Evolutionary conservation across 2,113 vertebrate species (phyloP), one percentile per base, ranked within the genome.

Genomic region (Plectropomus leopardus): DNA sequence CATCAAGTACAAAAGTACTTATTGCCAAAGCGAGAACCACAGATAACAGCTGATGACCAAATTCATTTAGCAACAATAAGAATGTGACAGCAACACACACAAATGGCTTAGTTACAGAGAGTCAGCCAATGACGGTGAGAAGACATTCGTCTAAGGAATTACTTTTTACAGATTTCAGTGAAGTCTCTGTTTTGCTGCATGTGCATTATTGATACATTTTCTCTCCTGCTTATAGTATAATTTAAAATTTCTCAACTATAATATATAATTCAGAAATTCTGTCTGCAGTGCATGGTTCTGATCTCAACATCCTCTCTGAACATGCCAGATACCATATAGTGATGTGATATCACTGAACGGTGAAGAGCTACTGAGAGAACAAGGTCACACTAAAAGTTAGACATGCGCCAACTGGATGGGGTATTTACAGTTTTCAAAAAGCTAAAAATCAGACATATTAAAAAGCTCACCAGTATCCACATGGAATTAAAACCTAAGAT

Each of bases 41-140:
- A 77, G 58, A 42, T 11, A 80, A 72, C 48, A 86, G 73, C 65
- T 84, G 72, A 88, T 66, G 77, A 72, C 71, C 26, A 30, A 5
- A 78, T 58, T 71, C 8, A 65, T 67, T 65, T 60, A 69, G 23
- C 36, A 72, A 23, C 24, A 51, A 36, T n/a, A 13, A 23, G 64
- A 67, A 48, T 7, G 40, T 70, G 66, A 53, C 59, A 53, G 21
- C 54, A 15, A 65, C 8, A 44, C 36, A 65, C 7, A 55, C 3
- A 32, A 50, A 55, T 30, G 24, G 6, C 26, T 78, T n/a, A 13
- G 59, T 53, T 30, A 72, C 13, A 51, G 23, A 7, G 47, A 55
- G 42, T 26, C 28, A 59, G 63, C 4, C 7, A 47, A 17, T 19
- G 13, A 54, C 50, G 73, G 68, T 50, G 19, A 74, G 11, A 36